These are phyloP conservation scores for Mamestra configurata DNA, from an alignment of 1,140 invertebrate genomes.

Conservation along the genomic window DNA sequence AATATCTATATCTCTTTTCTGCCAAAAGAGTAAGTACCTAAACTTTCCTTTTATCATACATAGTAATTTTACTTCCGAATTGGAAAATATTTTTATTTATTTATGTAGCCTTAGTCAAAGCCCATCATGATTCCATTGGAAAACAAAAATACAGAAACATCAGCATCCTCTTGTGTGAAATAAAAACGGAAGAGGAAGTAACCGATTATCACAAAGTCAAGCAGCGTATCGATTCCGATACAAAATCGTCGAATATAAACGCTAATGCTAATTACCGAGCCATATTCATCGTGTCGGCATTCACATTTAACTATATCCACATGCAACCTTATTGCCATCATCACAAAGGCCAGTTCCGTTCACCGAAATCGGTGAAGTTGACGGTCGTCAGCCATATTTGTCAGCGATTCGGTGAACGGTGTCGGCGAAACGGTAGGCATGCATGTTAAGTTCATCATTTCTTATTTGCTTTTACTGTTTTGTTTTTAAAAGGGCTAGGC, in stretches of 20 bases:
- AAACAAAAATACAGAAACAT: background rate
- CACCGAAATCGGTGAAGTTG: slow-evolving; percentile 36
- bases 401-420: slow-evolving; percentile 52
- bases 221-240: background rate
- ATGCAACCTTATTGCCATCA: slow-evolving; percentile 53
- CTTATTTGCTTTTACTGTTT: slow-evolving; percentile 22
- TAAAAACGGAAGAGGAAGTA: slow-evolving; percentile 19
- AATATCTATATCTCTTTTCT: no score
- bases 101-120: no score
- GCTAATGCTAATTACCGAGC: slow-evolving; percentile 41
- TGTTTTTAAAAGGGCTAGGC: background rate
- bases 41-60: no score
- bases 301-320: slow-evolving; percentile 50
- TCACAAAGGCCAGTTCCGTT: slow-evolving; percentile 44
- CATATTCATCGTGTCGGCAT: slow-evolving; percentile 50
- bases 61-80: no score
- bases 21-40: no score
- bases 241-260: slow-evolving; percentile 45
- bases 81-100: no score
- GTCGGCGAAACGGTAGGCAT: slow-evolving; percentile 42
- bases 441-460: slow-evolving; percentile 39
- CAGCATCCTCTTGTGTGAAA: background rate
- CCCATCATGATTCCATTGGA: no score
- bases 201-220: background rate
- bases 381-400: slow-evolving; percentile 52